These are phyloP conservation scores for Drosophila ustulata DNA, from an alignment of 2,888 invertebrate species.

Conservation along the genomic window DNA sequence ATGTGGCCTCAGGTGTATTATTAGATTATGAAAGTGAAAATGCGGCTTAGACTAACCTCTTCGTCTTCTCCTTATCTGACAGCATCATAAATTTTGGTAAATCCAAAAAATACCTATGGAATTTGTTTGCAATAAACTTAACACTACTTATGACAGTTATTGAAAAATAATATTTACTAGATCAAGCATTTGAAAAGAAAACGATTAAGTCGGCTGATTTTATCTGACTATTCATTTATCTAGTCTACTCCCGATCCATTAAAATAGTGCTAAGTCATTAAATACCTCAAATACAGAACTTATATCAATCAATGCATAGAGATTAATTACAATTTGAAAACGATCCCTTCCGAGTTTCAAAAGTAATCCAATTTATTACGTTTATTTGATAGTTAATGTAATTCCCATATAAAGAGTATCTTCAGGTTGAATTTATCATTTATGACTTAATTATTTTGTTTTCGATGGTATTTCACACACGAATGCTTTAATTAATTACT, in stretches of 20 bases:
- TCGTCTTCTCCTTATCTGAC: neutral
- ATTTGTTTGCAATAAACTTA: neutral
- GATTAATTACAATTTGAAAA: slow-evolving; percentile 4
- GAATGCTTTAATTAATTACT: slow-evolving; percentile 73
- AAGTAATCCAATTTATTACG: neutral
- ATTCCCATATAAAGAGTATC: slow-evolving; percentile 8
- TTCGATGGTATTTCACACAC: slow-evolving; percentile 59
- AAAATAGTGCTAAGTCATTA: neutral
- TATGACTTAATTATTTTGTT: slow-evolving; percentile 39
- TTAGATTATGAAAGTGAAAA: slow-evolving; percentile 31
- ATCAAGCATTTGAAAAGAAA: neutral
- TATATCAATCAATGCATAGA: neutral
- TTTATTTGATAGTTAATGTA: neutral
- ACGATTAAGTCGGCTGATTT: neutral
- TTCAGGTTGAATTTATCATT: slow-evolving; percentile 22
- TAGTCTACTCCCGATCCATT: neutral
- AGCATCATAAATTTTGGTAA: slow-evolving; percentile 1
- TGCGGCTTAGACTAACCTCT: slow-evolving; percentile 1
- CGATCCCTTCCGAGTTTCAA: neutral
- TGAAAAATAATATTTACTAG: neutral
- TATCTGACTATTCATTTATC: neutral
- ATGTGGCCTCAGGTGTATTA: slow-evolving; percentile 20
- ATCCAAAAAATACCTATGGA: neutral
- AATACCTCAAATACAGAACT: neutral
- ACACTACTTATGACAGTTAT: neutral